A percentile compares a stretch with the other conserved stretches of the same genome.
These are phyloP conservation scores for Ptyas mucosa DNA, from an alignment of 2,113 vertebrate species.

Conservation along the genomic window DNA sequence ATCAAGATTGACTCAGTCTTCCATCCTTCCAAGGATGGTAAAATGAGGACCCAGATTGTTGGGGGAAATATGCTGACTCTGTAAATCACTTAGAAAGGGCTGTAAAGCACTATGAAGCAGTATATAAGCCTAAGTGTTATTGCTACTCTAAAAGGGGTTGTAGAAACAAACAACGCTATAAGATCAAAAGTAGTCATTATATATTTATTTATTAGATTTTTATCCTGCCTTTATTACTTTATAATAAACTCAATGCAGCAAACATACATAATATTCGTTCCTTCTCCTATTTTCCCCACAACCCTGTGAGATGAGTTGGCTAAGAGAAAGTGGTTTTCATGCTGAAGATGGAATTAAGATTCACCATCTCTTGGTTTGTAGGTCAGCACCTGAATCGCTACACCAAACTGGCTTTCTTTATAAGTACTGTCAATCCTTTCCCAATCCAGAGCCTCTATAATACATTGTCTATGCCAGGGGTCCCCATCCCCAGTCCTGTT, in stretches of 20 bases:
- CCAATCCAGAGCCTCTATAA: neutral
- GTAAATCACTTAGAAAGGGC: neutral
- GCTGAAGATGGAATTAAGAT: neutral
- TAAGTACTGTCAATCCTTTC: neutral
- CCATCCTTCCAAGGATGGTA: rapidly evolving
- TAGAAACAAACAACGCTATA: neutral
- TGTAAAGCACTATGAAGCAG: neutral
- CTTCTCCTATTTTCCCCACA: neutral
- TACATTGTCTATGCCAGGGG: neutral
- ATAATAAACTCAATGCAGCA: neutral
- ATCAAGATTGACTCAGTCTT: neutral
- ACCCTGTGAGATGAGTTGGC: neutral
- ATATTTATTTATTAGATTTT: neutral
- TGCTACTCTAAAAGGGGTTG: neutral
- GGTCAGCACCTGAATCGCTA: neutral
- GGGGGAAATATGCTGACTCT: neutral
- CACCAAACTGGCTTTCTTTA: neutral
- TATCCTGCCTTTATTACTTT: neutral
- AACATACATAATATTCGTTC: neutral
- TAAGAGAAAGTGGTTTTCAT: neutral
- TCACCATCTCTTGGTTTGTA: neutral
- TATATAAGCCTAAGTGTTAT: neutral
- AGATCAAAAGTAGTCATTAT: neutral
- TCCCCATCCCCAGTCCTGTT: neutral
- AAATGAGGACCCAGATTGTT: neutral